phyloP scores from a whole-genome alignment of 2,888 invertebrate species.

The Pilophorus perplexus region DNA sequence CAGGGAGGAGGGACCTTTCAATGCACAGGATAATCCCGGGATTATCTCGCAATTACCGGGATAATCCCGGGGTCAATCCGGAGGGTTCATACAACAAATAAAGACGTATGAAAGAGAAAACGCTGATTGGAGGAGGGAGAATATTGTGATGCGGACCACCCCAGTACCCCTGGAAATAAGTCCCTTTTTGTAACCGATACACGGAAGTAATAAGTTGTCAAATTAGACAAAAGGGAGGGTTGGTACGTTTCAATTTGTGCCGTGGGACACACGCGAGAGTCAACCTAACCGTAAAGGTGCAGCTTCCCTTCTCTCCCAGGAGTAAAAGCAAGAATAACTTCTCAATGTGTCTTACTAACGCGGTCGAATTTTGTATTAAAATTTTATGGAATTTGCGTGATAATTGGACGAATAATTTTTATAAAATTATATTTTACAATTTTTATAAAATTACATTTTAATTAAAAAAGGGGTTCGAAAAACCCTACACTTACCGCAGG shows the following conservation, averaged over 20 bases:
- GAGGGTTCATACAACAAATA: slow-evolving; percentile 25
- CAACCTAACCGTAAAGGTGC: not conserved
- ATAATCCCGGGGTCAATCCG: slow-evolving; percentile 28
- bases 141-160: not conserved
- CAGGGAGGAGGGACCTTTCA: not conserved
- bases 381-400: no score
- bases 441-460: no score
- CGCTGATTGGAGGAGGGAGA: no score
- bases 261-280: not conserved
- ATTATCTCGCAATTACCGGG: slow-evolving; percentile 36
- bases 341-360: no score
- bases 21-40: slow-evolving; percentile 19
- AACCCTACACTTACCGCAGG: no score
- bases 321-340: no score
- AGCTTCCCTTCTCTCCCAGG: no score
- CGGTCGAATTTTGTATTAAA: no score
- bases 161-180: not conserved
- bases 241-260: not conserved
- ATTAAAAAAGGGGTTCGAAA: no score
- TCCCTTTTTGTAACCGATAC: slow-evolving; percentile 31
- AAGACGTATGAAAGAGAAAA: not conserved
- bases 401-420: no score
- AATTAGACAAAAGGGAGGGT: not conserved
- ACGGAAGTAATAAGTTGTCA: slow-evolving; percentile 39
- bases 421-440: no score